Conservation (phyloP, 1,140 invertebrate species). For the Leptonema lineaticorne region DNA sequence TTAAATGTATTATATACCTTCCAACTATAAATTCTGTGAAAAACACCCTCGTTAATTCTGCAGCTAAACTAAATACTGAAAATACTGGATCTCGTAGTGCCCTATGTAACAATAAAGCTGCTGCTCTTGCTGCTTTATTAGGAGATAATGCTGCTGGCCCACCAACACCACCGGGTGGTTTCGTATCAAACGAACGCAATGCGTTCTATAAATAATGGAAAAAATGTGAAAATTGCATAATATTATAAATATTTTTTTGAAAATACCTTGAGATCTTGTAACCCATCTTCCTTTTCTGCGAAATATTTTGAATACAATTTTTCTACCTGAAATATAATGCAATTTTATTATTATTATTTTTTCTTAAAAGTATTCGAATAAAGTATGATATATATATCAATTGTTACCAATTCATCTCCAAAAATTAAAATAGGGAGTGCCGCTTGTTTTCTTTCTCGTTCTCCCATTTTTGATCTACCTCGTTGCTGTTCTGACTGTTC, state of each 20-base stretch:
- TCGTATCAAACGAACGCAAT: conserved; percentile 57
- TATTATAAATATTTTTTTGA: not conserved
- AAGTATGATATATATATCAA: conserved; percentile 1
- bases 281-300: conserved; percentile 87
- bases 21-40: conserved; percentile 78
- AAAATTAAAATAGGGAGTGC: conserved; percentile 88
- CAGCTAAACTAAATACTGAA: conserved; percentile 78
- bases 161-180: conserved; percentile 49
- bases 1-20: conserved; percentile 56
- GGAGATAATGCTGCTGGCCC: conserved; percentile 47
- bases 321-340: conserved; percentile 70
- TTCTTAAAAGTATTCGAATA: not conserved
- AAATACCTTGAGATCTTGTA: conserved; percentile 54
- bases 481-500: conserved; percentile 57
- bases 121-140: conserved; percentile 77
- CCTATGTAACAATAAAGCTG: conserved; percentile 73
- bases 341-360: too few relatives aligned
- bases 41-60: conserved; percentile 74
- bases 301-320: conserved; percentile 93
- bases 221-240: too few relatives aligned
- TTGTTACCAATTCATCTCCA: conserved; percentile 76
- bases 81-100: conserved; percentile 82
- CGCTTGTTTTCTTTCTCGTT: conserved; percentile 87
- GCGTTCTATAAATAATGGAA: conserved; percentile 64
- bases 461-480: conserved; percentile 70